Evolutionary conservation across 2,888 invertebrate genomes (phyloP).

Genomic region (Neocrepidodera transversa): DNA sequence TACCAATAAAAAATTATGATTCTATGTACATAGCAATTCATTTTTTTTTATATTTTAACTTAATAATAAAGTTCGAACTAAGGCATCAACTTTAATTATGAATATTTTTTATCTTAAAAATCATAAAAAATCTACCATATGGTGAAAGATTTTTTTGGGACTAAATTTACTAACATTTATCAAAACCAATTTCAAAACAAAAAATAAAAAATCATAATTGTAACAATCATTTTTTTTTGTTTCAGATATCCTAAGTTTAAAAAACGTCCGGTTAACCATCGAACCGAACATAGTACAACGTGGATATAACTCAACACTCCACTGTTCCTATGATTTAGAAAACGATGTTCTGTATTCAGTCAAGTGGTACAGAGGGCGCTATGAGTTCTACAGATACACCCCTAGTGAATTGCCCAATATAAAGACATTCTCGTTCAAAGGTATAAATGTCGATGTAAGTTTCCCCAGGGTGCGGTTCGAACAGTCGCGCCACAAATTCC

Average conservation of each 20-base stretch:
- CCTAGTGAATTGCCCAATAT: conserved; percentile 74
- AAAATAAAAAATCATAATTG: no score
- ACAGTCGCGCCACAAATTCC: not conserved
- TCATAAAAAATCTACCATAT: no score
- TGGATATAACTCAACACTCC: conserved; percentile 72
- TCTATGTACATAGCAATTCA: no score
- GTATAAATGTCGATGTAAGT: conserved; percentile 81
- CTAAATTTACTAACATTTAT: no score
- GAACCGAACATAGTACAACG: conserved; percentile 74
- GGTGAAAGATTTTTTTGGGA: no score
- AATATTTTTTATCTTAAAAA: no score
- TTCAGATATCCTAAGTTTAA: conserved; percentile 70
- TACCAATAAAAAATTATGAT: no score
- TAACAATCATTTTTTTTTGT: no score
- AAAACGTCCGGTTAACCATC: conserved; percentile 74
- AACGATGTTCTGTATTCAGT: conserved; percentile 79
- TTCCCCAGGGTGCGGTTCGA: not conserved
- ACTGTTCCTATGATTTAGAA: conserved; percentile 80
- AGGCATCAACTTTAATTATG: no score
- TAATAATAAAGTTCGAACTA: no score
- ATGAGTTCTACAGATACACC: conserved; percentile 85
- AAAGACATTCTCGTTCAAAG: conserved; percentile 76
- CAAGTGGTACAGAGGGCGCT: conserved; percentile 85
- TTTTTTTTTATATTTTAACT: no score
- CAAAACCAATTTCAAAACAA: no score